Base-by-base conservation (phyloP, 53 echinoderm and acorn worm species). In the Mesocentrotus franciscanus region DNA sequence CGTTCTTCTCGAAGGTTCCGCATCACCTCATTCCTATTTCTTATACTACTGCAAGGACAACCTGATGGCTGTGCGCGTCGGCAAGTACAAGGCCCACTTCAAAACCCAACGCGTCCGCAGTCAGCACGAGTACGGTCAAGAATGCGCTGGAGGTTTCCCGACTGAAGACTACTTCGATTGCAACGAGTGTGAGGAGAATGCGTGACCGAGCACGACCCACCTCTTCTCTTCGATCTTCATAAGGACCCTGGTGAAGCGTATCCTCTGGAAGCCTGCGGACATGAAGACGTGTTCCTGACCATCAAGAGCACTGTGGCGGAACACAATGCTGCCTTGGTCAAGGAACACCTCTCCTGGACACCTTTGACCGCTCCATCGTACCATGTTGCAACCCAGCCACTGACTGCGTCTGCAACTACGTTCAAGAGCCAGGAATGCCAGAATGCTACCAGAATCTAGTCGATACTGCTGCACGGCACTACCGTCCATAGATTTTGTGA, bases 231-330 rank as follows among this genome's bases (percentile, higher is more conserved):
- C 81, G 83, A 98, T 81, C 84, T 98, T 66, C 90, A 95, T 55
- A 22, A 68, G 57, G 98, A 98, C 95, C 98, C 98, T 2, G 96
- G 96, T 16, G 98, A 98, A 92, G 78, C 71, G n/a, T 97, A 97
- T 91, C 97, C 98, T 3, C 92, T 98, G 78, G 70, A 89, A 26
- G 10, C 89, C 60, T 29, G 93, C 34, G 33, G 60, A 66, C 33
- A 95, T 13, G 56, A 91, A 68, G 95, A 95, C 26, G 55, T 96
- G 10, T 89, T 97, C 61, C 58, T 55, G 18, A 71, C 68, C 27
- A 90, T 97, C 61, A 70, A 16, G 24, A 60, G 62, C 81, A 49
- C 90, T 11, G 89, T 97, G 15, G 30, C 81, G n/a, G 95, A 42
- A 13, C 97, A 97, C 60, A 60, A 95, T n/a, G 92, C 95, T 0